A percentile compares a stretch with the other conserved stretches of the same genome.
phyloP scores from a whole-genome alignment of 1,140 invertebrate species.

The Diuraphis noxia region DNA sequence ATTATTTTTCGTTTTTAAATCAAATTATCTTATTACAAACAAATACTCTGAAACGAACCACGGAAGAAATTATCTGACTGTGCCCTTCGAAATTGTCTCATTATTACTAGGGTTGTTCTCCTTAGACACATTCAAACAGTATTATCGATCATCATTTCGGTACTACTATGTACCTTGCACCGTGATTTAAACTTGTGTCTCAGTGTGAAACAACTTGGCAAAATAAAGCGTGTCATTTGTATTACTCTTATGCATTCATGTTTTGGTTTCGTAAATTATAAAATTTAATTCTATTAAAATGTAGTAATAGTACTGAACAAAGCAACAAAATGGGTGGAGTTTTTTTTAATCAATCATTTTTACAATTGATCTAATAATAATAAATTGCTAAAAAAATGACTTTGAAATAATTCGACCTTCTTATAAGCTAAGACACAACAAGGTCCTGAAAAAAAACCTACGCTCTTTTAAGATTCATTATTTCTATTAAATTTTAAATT shows the following conservation, averaged over 20 bases:
- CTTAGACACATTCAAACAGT: neutral
- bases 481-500: neutral
- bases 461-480: neutral
- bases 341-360: neutral
- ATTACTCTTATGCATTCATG: neutral
- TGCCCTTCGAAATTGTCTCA: neutral
- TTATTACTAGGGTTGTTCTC: neutral
- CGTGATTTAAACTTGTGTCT: neutral
- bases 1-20: neutral
- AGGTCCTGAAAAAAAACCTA: neutral
- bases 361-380: neutral
- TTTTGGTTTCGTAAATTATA: neutral
- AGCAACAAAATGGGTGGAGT: neutral
- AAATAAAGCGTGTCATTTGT: slow-evolving; percentile 24
- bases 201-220: neutral
- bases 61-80: neutral
- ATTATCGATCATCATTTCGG: slow-evolving; percentile 31
- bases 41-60: neutral
- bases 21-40: neutral
- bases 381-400: neutral
- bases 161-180: slow-evolving; percentile 42
- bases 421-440: neutral
- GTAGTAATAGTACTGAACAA: neutral
- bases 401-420: slow-evolving; percentile 30
- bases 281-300: neutral